phyloP scores from a whole-genome alignment of 2,113 vertebrate species.

The Nerophis lumbriciformis region DNA sequence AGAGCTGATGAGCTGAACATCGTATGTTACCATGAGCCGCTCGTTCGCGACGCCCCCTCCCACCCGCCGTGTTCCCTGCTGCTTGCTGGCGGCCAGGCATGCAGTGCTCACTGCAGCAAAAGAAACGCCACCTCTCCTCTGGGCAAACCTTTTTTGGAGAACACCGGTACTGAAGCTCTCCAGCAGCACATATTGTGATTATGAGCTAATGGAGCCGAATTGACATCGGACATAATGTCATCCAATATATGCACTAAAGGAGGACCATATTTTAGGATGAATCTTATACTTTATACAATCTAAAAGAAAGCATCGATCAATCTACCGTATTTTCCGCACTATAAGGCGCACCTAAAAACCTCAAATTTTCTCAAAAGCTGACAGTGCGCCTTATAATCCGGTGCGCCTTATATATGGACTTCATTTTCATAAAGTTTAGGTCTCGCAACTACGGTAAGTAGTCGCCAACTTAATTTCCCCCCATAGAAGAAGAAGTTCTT shows the following conservation, averaged over 20 bases:
- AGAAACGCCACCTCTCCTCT: constrained; percentile 48
- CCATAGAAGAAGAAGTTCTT: too few relatives aligned
- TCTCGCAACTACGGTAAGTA: too few relatives aligned
- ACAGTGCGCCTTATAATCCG: too few relatives aligned
- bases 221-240: neutral
- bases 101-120: constrained; percentile 33
- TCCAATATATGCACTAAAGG: neutral
- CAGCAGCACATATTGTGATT: constrained; percentile 23
- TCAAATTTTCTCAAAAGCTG: too few relatives aligned
- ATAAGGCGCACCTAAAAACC: too few relatives aligned
- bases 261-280: too few relatives aligned
- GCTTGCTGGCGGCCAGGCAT: constrained; percentile 29
- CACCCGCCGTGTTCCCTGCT: constrained; percentile 18
- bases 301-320: neutral
- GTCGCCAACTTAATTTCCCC: too few relatives aligned
- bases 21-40: constrained; percentile 46
- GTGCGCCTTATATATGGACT: too few relatives aligned
- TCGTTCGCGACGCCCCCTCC: constrained; percentile 39
- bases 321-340: too few relatives aligned
- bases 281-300: neutral
- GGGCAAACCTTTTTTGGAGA: constrained; percentile 62
- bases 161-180: constrained; percentile 23
- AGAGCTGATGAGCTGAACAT: constrained; percentile 57
- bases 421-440: too few relatives aligned
- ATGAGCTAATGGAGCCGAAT: neutral